Percentiles rank a stretch among this genome's conserved stretches.
Conservation (phyloP, 2,888 invertebrate species). For the Aporophyla lueneburgensis region DNA sequence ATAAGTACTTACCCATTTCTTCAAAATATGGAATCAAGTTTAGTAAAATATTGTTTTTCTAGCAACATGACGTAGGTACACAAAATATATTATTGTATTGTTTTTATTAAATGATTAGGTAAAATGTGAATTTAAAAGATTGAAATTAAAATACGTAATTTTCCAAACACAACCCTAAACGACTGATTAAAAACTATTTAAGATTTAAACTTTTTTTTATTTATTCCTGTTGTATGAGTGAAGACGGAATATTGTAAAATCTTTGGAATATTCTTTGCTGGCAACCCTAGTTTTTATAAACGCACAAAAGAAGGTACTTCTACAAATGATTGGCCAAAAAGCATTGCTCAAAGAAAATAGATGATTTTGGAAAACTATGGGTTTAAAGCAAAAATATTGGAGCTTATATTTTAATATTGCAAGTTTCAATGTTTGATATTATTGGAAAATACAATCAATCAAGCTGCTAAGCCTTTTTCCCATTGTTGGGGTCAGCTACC, state of each 20-base stretch:
- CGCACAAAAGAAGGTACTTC: conserved; percentile 34
- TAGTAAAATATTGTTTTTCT: neutral
- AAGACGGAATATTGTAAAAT: conserved; percentile 22
- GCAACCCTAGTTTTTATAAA: conserved; percentile 18
- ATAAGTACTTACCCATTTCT: neutral
- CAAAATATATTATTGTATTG: neutral
- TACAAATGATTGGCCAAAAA: conserved; percentile 29
- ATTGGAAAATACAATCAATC: neutral
- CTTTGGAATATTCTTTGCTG: conserved; percentile 19
- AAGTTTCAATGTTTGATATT: neutral
- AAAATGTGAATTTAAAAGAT: conserved; percentile 20
- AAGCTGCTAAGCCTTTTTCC: neutral
- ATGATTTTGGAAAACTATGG: conserved; percentile 6
- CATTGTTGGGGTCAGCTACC: neutral
- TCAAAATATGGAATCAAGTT: neutral
- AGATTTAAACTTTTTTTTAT: conserved; percentile 62
- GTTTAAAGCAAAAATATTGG: neutral
- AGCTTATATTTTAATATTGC: conserved; percentile 5
- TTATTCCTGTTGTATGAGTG: conserved; percentile 61
- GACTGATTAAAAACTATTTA: conserved; percentile 72
- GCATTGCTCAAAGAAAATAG: conserved; percentile 40
- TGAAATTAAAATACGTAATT: conserved; percentile 58
- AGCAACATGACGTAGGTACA: neutral
- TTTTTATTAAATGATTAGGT: neutral
- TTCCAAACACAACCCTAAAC: conserved; percentile 62